Conservation (phyloP, 2,888 invertebrate species). For the Chouioia cunea region DNA sequence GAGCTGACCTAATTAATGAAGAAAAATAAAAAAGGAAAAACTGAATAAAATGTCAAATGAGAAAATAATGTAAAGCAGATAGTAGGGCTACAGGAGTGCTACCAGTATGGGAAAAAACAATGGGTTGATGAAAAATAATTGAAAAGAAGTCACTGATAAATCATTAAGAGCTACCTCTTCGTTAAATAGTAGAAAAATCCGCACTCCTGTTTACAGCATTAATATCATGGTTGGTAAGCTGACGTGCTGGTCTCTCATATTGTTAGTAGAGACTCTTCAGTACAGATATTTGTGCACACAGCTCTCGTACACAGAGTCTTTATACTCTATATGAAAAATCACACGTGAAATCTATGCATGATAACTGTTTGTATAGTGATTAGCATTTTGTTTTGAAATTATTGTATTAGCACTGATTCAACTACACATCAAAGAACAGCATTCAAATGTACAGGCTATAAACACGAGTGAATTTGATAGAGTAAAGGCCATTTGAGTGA, state of each 20-base stretch:
- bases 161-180: slow-evolving; percentile 52
- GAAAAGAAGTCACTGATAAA: slow-evolving; percentile 44
- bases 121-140: slow-evolving; percentile 25
- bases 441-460: slow-evolving; percentile 36
- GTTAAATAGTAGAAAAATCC: slow-evolving; percentile 46
- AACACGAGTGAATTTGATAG: slow-evolving; percentile 29
- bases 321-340: slow-evolving; percentile 50
- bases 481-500: slow-evolving; percentile 21
- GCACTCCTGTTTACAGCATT: slow-evolving; percentile 50
- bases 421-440: slow-evolving; percentile 36
- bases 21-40: slow-evolving; percentile 26
- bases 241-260: slow-evolving; percentile 46
- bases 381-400: slow-evolving; percentile 28
- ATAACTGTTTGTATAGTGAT: slow-evolving; percentile 26
- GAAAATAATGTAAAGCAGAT: slow-evolving; percentile 29
- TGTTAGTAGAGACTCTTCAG: slow-evolving; percentile 49
- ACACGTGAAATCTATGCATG: slow-evolving; percentile 47
- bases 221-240: slow-evolving; percentile 49
- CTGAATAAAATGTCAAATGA: slow-evolving; percentile 21
- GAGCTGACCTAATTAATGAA: slow-evolving; percentile 76
- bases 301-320: slow-evolving; percentile 50
- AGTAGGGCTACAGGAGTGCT: slow-evolving; percentile 47
- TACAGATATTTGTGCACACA: slow-evolving; percentile 47
- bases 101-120: slow-evolving; percentile 36
- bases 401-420: slow-evolving; percentile 19